Percentiles rank a stretch among this genome's conserved stretches.
These are phyloP conservation scores for Gastracanthus pulcherrimus DNA, from an alignment of 2,888 invertebrate genomes.

Conservation along the genomic window DNA sequence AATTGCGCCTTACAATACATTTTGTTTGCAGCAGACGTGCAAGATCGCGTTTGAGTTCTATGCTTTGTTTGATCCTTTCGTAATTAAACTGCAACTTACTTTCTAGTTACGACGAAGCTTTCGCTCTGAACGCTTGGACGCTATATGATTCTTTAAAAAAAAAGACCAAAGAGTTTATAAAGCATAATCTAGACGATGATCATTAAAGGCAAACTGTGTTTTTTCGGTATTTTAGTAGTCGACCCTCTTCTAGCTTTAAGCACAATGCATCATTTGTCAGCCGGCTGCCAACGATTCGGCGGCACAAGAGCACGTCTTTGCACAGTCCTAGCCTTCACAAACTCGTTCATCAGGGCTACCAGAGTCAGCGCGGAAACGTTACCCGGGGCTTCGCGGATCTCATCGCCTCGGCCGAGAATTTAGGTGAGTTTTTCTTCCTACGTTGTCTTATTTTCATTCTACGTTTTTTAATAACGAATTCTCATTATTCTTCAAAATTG, in stretches of 20 bases:
- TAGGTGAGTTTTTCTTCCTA: slow-evolving; percentile 79
- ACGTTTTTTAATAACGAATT: not conserved
- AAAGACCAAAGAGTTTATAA: slow-evolving; percentile 16
- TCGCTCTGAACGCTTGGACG: slow-evolving; percentile 7
- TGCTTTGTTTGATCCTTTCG: slow-evolving; percentile 18
- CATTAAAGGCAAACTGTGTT: slow-evolving; percentile 44
- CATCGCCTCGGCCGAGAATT: slow-evolving; percentile 87
- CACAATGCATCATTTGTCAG: slow-evolving; percentile 96
- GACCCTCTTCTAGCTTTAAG: slow-evolving; percentile 91
- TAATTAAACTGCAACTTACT: not conserved
- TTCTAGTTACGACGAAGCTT: not conserved
- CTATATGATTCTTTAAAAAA: not conserved
- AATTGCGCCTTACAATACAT: too few relatives aligned
- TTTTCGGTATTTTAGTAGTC: slow-evolving; percentile 77
- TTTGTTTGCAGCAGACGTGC: not conserved
- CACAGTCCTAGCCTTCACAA: slow-evolving; percentile 86
- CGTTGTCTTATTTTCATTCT: slow-evolving; percentile 4
- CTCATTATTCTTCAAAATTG: not conserved
- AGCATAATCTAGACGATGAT: slow-evolving; percentile 15
- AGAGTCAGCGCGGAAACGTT: slow-evolving; percentile 67
- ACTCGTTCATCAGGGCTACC: slow-evolving; percentile 78
- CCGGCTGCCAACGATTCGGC: slow-evolving; percentile 91
- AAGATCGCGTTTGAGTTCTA: slow-evolving; percentile 16
- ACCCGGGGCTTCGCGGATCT: slow-evolving; percentile 84
- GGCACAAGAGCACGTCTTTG: slow-evolving; percentile 88